These are phyloP conservation scores for Melanchra persicariae DNA, from an alignment of 2,888 invertebrate genomes.

Conservation along the genomic window DNA sequence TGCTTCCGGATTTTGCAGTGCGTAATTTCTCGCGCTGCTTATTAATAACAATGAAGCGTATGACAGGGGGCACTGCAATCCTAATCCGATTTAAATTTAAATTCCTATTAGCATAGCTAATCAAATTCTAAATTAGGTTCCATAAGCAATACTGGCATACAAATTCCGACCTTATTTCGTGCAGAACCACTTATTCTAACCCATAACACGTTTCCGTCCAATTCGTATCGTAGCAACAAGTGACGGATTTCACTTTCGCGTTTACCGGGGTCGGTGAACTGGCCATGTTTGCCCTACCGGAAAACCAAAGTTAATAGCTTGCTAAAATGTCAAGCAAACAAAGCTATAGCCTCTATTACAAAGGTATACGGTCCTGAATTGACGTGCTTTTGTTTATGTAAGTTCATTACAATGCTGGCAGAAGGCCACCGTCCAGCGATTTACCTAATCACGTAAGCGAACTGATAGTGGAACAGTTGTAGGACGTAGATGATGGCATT, in stretches of 20 bases:
- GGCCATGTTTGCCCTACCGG: slow-evolving; percentile 72
- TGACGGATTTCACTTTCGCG: slow-evolving; percentile 86
- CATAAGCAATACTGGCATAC: slow-evolving; percentile 62
- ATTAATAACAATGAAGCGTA: slow-evolving; percentile 29
- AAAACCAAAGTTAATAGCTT: slow-evolving; percentile 68
- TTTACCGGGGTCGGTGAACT: slow-evolving; percentile 77
- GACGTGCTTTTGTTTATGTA: slow-evolving; percentile 34
- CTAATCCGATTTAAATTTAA: slow-evolving; percentile 46
- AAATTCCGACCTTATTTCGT: slow-evolving; percentile 70
- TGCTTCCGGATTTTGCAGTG: slow-evolving; percentile 21
- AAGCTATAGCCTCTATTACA: slow-evolving; percentile 53
- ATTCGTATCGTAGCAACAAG: slow-evolving; percentile 81
- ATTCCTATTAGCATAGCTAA: slow-evolving; percentile 64
- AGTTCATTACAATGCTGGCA: slow-evolving; percentile 37
- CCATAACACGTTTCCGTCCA: slow-evolving; percentile 75
- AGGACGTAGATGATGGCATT: slow-evolving; percentile 58
- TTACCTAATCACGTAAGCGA: slow-evolving; percentile 71
- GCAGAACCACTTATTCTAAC: slow-evolving; percentile 68
- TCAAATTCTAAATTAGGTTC: slow-evolving; percentile 61
- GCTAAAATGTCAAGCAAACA: slow-evolving; percentile 62
- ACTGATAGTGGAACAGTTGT: slow-evolving; percentile 68
- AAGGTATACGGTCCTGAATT: slow-evolving; percentile 53
- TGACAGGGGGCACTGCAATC: slow-evolving; percentile 39
- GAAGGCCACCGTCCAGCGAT: slow-evolving; percentile 60
- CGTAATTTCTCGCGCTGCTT: slow-evolving; percentile 16